Base-by-base conservation (phyloP, 2,888 invertebrate genomes). In the Halocaridina rubra region DNA sequence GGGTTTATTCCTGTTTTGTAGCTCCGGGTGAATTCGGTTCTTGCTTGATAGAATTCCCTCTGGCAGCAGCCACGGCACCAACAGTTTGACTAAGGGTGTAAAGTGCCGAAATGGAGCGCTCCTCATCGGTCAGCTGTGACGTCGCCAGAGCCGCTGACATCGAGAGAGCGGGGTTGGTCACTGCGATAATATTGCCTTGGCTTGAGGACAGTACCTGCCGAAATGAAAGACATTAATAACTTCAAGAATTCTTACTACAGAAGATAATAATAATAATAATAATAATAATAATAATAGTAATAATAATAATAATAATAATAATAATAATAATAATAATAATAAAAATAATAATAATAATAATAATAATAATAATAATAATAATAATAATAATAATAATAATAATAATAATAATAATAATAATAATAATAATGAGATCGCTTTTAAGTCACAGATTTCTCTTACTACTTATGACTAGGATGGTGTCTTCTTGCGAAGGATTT, bases 161-260 rank as follows among this genome's bases (percentile, higher is more conserved):
- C 19, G 94, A 94, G 88, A 96, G 92, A 1, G 96, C 96, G 16
- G 96, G 96, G 93, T 96, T 96, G 27, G 96, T 95, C 0, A 96
- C 96, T 0, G 96, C 96, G 89, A 96, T 96, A 90, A 96, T 96
- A 90, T 95, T 95, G 90, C 95, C 95, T 0, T 96, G 96, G 16
- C 96, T 94, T 0, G 96, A 94, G 0, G 96, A 95, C 86, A 96
- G 95, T 88, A 96, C 94, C 92, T 96, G 93, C 81, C 89, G 88
- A 81, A 39, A 77, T 10, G 29, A 85, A 64, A 24, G 29, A 27
- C n/a, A n/a, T n/a, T n/a, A n/a, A n/a, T n/a, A n/a, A n/a, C n/a
- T n/a, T n/a, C n/a, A n/a, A n/a, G n/a, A n/a, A n/a, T n/a, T 46
- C 2, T 46, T 2, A 19, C 10, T 53, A 3, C 53, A 53, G 19